These are phyloP conservation scores for Sprattus sprattus DNA, from an alignment of 2,113 vertebrate genomes.

Conservation along the genomic window DNA sequence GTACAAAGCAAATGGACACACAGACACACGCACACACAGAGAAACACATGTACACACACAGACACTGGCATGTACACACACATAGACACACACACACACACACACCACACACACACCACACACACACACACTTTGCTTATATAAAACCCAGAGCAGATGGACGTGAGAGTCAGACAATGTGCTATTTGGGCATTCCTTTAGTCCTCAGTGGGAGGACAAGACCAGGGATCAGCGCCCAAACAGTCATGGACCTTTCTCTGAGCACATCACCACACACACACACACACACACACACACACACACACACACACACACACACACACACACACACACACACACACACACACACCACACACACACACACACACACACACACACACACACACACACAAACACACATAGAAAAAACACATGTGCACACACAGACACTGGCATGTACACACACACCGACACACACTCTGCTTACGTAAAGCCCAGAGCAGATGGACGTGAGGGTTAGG, in stretches of 20 bases:
- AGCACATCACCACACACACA: slow-evolving; percentile 15
- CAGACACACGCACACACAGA: slow-evolving; percentile 29
- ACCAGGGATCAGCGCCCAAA: not conserved
- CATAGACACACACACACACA: not conserved
- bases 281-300: slow-evolving; percentile 28
- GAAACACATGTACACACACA: not conserved
- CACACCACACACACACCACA: not conserved
- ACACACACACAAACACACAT: not conserved
- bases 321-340: no score
- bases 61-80: not conserved
- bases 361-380: no score
- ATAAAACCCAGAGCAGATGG: not conserved
- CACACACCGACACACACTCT: not conserved
- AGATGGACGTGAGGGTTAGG: not conserved
- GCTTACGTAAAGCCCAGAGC: not conserved
- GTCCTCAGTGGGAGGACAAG: not conserved
- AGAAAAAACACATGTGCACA: not conserved
- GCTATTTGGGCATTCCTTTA: not conserved
- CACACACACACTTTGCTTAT: not conserved
- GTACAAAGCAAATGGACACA: slow-evolving; percentile 33
- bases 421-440: not conserved
- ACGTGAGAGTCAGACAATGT: not conserved
- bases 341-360: no score
- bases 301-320: not conserved
- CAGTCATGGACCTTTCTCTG: not conserved